Evolutionary conservation across 2,888 invertebrate genomes (phyloP).

Genomic region (Kuschelorhynchus macadamiae): DNA sequence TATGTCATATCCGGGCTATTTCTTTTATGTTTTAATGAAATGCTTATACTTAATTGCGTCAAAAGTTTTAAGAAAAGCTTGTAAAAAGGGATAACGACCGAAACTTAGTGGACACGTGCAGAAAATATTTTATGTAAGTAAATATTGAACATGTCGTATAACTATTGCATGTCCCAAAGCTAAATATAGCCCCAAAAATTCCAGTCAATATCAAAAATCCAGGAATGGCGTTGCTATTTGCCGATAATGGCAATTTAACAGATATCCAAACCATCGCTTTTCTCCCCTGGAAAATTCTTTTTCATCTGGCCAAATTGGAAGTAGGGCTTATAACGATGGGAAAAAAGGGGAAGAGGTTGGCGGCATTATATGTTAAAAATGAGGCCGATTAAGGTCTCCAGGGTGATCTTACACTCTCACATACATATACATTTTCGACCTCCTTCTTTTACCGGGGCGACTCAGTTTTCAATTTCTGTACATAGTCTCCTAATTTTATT

Average conservation of each 20-base stretch:
- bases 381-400: slow-evolving; percentile 61
- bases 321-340: slow-evolving; percentile 42
- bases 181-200: too few species aligned
- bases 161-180: too few species aligned
- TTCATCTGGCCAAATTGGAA: slow-evolving; percentile 46
- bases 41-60: too few species aligned
- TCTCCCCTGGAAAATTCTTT: slow-evolving; percentile 40
- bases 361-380: slow-evolving; percentile 60
- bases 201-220: background rate
- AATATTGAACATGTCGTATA: too few species aligned
- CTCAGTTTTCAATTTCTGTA: too few species aligned
- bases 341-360: slow-evolving; percentile 38
- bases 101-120: too few species aligned
- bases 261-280: slow-evolving; percentile 27
- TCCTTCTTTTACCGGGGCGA: background rate
- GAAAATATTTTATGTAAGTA: too few species aligned
- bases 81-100: too few species aligned
- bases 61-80: too few species aligned
- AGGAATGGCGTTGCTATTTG: background rate
- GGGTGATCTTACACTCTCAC: slow-evolving; percentile 58
- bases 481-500: too few species aligned
- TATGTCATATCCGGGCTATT: too few species aligned
- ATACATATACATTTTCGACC: slow-evolving; percentile 56
- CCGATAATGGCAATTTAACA: slow-evolving; percentile 23
- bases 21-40: too few species aligned